phyloP scores from a whole-genome alignment of 1,140 invertebrate species.

The Cyclargus thomasi region DNA sequence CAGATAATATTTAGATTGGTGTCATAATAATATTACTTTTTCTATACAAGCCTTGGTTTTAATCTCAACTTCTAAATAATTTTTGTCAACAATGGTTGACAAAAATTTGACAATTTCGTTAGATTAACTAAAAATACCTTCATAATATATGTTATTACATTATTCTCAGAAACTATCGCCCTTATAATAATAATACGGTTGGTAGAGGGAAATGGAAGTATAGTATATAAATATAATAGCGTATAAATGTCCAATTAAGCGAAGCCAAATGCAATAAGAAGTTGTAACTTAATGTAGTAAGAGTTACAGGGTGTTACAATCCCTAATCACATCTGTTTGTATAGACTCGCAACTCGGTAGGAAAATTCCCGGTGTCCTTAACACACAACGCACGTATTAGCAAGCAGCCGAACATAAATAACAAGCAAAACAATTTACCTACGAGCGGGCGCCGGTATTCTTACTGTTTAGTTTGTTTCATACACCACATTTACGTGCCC shows the following conservation, averaged over 20 bases:
- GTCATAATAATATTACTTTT: too few species aligned
- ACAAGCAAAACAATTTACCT: conserved; percentile 67
- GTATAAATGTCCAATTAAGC: background rate
- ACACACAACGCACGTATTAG: conserved; percentile 56
- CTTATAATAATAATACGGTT: too few species aligned
- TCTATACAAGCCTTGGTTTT: too few species aligned
- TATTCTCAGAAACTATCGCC: too few species aligned
- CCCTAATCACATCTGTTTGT: conserved; percentile 12
- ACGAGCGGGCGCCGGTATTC: conserved; percentile 57
- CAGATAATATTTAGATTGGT: too few species aligned
- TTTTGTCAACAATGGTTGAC: too few species aligned
- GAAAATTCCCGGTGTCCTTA: conserved; percentile 27
- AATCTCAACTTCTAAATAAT: too few species aligned
- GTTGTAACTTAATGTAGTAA: background rate
- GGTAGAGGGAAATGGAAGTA: too few species aligned
- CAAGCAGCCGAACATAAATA: conserved; percentile 64
- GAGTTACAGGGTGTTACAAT: conserved; percentile 4
- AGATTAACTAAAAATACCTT: too few species aligned
- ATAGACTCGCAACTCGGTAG: background rate
- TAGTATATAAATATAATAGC: too few species aligned
- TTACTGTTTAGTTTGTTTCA: conserved; percentile 69
- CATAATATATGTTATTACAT: too few species aligned
- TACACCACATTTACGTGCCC: conserved; percentile 54
- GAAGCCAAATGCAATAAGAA: background rate
- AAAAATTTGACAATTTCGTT: too few species aligned